Conservation (phyloP, 2,888 invertebrate species). For the Endotricha flammealis region DNA sequence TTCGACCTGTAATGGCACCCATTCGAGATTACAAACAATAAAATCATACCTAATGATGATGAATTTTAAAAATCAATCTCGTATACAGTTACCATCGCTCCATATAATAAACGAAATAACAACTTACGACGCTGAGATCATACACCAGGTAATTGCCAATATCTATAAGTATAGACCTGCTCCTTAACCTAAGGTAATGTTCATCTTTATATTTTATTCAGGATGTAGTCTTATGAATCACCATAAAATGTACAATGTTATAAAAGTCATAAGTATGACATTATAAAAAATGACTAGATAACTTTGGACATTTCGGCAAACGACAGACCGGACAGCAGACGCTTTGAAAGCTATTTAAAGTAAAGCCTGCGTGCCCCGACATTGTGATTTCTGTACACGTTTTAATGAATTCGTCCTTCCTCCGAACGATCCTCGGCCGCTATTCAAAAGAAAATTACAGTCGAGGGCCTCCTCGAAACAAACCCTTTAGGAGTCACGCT, state of each 20-base stretch:
- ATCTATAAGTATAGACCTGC: too few relatives aligned
- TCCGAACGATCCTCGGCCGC: conserved; percentile 55
- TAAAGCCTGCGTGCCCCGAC: conserved; percentile 44
- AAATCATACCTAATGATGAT: conserved; percentile 62
- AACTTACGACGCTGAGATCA: conserved; percentile 22
- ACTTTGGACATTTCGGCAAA: conserved; percentile 18
- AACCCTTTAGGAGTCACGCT: conserved; percentile 72
- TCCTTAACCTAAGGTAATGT: too few relatives aligned
- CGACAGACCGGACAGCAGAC: conserved; percentile 29
- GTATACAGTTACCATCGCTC: conserved; percentile 57
- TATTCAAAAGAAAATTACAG: conserved; percentile 72
- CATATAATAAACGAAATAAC: conserved; percentile 40
- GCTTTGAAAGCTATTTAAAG: conserved; percentile 50
- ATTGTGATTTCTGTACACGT: conserved; percentile 68
- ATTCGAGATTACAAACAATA: conserved; percentile 61
- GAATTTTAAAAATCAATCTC: conserved; percentile 65
- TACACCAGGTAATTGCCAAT: not conserved
- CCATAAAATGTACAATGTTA: conserved; percentile 5
- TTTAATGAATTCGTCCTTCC: conserved; percentile 69
- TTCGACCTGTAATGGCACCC: conserved; percentile 50
- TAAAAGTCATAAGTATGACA: conserved; percentile 1
- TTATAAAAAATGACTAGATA: conserved; percentile 1
- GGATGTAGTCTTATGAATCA: conserved; percentile 1
- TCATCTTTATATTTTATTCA: conserved; percentile 6
- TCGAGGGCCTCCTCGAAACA: conserved; percentile 63